Evolutionary conservation across 2,113 vertebrate genomes (phyloP).

Genomic region (Pleuronectes platessa): DNA sequence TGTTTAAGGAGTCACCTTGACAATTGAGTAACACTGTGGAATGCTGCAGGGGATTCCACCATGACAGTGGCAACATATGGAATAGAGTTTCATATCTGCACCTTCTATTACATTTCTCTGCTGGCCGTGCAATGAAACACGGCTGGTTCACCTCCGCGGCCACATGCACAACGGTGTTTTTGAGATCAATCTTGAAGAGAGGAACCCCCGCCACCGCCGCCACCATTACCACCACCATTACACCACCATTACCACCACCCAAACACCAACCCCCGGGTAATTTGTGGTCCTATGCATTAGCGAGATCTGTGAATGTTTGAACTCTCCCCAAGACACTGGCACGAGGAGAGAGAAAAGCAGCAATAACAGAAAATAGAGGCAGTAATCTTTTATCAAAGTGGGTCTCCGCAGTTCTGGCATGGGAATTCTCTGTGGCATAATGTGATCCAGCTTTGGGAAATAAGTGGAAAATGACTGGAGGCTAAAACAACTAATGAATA

Average conservation of each 20-base stretch:
- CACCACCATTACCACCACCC: not conserved
- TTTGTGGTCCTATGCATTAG: slow-evolving; percentile 59
- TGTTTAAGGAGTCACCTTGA: slow-evolving; percentile 22
- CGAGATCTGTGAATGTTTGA: slow-evolving; percentile 64
- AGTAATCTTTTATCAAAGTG: slow-evolving; percentile 79
- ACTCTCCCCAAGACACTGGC: slow-evolving; percentile 61
- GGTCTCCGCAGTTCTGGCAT: slow-evolving; percentile 69
- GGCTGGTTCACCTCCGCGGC: slow-evolving; percentile 10
- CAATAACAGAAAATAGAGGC: slow-evolving; percentile 68
- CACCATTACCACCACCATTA: too few species aligned
- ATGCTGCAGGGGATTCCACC: slow-evolving; percentile 32
- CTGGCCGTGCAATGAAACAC: slow-evolving; percentile 9
- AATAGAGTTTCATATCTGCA: slow-evolving; percentile 6
- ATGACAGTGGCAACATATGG: slow-evolving; percentile 34
- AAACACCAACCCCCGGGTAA: slow-evolving; percentile 21
- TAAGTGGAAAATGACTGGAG: slow-evolving; percentile 83
- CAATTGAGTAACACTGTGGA: slow-evolving; percentile 39
- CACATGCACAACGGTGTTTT: not conserved
- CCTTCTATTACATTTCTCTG: not conserved
- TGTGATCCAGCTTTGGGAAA: slow-evolving; percentile 80
- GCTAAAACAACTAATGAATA: slow-evolving; percentile 80
- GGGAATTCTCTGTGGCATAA: slow-evolving; percentile 77
- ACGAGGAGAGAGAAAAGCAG: slow-evolving; percentile 11
- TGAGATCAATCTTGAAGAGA: not conserved
- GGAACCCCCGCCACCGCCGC: not conserved